Evolutionary conservation across 2,888 invertebrate genomes (phyloP).

Genomic region (Homarus gammarus): DNA sequence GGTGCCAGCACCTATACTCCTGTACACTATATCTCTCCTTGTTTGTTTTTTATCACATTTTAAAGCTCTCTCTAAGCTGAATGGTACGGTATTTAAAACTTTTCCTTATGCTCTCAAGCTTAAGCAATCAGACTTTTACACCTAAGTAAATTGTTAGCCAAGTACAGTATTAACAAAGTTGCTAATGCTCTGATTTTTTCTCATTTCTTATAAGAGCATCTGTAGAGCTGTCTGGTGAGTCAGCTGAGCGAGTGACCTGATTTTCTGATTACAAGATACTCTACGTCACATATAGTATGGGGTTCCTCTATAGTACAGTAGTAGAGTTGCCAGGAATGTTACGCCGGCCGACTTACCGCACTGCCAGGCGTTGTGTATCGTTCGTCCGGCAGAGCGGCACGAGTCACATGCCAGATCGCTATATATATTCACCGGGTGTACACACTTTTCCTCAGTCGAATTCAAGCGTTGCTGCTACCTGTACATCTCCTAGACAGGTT

Average conservation of each 20-base stretch:
- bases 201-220: neutral
- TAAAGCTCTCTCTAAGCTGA: too few relatives aligned
- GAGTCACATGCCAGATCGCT: constrained; percentile 57
- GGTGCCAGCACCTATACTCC: too few relatives aligned
- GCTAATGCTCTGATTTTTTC: too few relatives aligned
- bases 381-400: constrained; percentile 42
- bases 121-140: too few relatives aligned
- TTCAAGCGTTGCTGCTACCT: constrained; percentile 1
- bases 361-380: constrained; percentile 34
- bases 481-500: neutral
- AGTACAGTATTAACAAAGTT: too few relatives aligned
- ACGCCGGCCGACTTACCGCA: constrained; percentile 12
- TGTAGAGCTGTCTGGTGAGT: neutral
- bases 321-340: constrained; percentile 45
- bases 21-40: too few relatives aligned
- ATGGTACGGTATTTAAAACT: too few relatives aligned
- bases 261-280: constrained; percentile 20
- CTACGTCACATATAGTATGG: neutral
- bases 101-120: too few relatives aligned
- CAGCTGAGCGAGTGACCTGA: constrained; percentile 25
- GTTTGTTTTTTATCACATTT: too few relatives aligned
- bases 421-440: constrained; percentile 53
- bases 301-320: neutral
- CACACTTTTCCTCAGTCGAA: constrained; percentile 54
- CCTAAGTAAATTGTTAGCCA: too few relatives aligned